Percentiles rank a stretch among this genome's conserved stretches.
Conservation (phyloP, 2,797 vertebrate genomes). For the Mus minutoides region DNA sequence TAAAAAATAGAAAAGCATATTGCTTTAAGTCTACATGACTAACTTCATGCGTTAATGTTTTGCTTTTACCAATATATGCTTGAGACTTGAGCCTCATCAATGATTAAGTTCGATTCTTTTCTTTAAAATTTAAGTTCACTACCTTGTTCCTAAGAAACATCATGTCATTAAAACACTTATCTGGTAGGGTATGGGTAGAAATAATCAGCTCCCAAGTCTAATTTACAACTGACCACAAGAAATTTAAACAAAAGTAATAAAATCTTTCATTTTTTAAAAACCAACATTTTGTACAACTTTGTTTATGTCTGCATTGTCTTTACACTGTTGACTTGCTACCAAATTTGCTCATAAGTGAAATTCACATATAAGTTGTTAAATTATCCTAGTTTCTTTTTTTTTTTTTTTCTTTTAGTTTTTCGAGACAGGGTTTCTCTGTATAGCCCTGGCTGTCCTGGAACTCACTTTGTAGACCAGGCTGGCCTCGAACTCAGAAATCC, state of each 20-base stretch:
- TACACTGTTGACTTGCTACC: background rate
- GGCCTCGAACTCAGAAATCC: no score
- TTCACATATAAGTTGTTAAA: background rate
- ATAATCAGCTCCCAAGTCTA: background rate
- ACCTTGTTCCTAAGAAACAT: background rate
- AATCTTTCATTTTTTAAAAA: background rate
- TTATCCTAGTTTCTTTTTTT: no score
- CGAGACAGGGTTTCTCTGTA: no score
- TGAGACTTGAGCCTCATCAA: background rate
- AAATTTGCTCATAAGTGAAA: background rate
- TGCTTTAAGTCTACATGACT: background rate
- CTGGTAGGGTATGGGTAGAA: background rate
- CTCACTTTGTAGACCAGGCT: no score
- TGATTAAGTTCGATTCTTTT: background rate
- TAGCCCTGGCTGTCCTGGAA: no score
- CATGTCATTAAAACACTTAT: background rate
- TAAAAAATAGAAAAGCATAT: background rate
- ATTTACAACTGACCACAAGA: background rate
- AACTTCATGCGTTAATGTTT: background rate
- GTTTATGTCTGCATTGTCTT: background rate
- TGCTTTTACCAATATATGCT: background rate
- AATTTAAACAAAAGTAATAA: background rate
- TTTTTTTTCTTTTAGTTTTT: no score
- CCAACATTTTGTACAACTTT: background rate
- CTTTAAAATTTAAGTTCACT: background rate